phyloP scores from a whole-genome alignment of 2,888 invertebrate species.

The Rhagonycha fulva region DNA sequence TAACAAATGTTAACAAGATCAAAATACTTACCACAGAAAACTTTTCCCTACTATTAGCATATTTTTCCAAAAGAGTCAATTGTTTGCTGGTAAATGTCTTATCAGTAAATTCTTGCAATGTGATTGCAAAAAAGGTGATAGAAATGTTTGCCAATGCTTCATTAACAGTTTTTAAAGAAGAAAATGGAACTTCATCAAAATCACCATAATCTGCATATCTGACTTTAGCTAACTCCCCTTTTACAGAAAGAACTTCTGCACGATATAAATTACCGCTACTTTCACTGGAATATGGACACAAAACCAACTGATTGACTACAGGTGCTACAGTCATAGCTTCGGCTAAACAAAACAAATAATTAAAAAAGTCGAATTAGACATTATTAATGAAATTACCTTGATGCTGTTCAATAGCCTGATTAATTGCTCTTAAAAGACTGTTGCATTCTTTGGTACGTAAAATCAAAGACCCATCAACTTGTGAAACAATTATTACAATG shows the following conservation, averaged over 20 bases:
- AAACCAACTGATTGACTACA: constrained; percentile 40
- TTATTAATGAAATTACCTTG: constrained; percentile 14
- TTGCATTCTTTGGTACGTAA: constrained; percentile 41
- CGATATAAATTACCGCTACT: constrained; percentile 38
- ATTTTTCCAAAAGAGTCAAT: constrained; percentile 12
- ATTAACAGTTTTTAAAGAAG: constrained; percentile 39
- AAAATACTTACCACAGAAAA: constrained; percentile 30
- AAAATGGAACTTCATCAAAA: constrained; percentile 34
- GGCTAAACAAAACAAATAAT: constrained; percentile 28
- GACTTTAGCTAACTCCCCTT: constrained; percentile 32
- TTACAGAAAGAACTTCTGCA: constrained; percentile 36
- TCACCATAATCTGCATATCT: constrained; percentile 44
- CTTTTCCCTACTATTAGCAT: constrained; percentile 12
- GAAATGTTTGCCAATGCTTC: constrained; percentile 35
- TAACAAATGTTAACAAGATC: neutral
- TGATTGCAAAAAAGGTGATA: constrained; percentile 32
- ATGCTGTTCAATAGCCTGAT: constrained; percentile 18
- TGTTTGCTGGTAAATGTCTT: constrained; percentile 18
- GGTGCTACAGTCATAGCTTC: constrained; percentile 31
- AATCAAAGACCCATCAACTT: constrained; percentile 33
- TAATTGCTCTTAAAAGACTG: constrained; percentile 32
- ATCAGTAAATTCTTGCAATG: constrained; percentile 29
- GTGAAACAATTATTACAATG: constrained; percentile 35
- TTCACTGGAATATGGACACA: constrained; percentile 28
- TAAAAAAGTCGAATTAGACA: neutral